Conservation (phyloP, 2,113 vertebrate species). For the Cebus imitator region DNA sequence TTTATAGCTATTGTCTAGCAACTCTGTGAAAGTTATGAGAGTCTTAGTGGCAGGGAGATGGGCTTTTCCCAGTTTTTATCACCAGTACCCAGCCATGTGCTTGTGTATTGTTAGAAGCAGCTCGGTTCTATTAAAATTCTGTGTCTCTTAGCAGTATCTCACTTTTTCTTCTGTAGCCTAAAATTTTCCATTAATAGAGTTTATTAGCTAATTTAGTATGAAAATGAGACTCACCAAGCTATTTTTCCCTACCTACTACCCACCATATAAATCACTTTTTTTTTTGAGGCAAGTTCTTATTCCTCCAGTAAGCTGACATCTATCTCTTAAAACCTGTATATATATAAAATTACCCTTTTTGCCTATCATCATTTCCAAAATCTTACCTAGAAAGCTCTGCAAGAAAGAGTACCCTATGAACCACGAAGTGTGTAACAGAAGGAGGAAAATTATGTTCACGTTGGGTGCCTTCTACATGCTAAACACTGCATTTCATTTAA, state of each 20-base stretch:
- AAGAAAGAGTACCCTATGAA: background rate
- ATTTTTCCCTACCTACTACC: accelerated
- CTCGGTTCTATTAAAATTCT: background rate
- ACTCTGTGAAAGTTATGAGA: background rate
- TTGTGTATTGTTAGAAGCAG: background rate
- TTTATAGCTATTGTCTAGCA: background rate
- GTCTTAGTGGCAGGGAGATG: background rate
- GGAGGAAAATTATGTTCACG: background rate
- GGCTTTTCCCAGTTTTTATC: background rate
- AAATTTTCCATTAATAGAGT: background rate
- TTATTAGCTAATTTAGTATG: background rate
- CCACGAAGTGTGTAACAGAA: background rate
- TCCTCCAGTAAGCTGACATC: background rate
- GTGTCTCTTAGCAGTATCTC: background rate
- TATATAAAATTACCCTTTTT: background rate
- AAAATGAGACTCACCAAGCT: background rate
- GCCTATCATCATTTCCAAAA: background rate
- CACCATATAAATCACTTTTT: background rate
- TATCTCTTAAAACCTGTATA: background rate
- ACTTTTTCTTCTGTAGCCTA: background rate
- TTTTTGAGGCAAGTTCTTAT: background rate
- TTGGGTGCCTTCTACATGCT: background rate
- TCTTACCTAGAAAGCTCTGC: background rate
- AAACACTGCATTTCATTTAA: background rate
- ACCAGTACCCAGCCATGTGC: background rate